These are phyloP conservation scores for Neodiprion lecontei DNA, from an alignment of 1,140 invertebrate genomes.

Conservation along the genomic window DNA sequence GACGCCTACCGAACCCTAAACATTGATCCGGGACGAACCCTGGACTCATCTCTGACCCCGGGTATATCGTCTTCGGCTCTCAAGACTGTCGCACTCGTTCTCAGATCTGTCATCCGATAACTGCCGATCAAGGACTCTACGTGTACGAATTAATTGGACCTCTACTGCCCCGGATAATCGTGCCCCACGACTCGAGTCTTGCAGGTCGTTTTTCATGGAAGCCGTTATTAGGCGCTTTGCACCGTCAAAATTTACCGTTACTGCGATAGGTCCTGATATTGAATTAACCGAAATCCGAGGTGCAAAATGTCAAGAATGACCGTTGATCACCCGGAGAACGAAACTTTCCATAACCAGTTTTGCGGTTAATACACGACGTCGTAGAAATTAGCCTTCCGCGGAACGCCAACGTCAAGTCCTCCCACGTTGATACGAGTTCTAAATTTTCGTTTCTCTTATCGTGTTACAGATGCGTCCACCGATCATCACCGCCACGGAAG, in stretches of 20 bases:
- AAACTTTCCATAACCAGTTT: no score
- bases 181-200: neutral
- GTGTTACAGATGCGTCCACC: slow-evolving; percentile 21
- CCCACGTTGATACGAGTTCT: neutral
- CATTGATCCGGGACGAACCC: neutral
- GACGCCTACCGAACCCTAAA: neutral
- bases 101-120: neutral
- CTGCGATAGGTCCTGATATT: neutral
- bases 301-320: no score
- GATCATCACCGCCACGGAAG: slow-evolving; percentile 38
- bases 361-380: no score
- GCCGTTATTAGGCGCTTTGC: neutral
- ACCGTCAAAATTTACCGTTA: neutral
- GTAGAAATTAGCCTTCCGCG: no score
- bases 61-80: neutral
- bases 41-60: slow-evolving; percentile 6
- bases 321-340: no score
- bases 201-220: neutral
- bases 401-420: no score
- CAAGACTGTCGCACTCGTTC: neutral
- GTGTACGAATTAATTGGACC: slow-evolving; percentile 3
- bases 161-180: neutral
- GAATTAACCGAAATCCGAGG: neutral
- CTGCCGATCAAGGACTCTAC: neutral
- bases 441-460: neutral